Evolutionary conservation across 2,888 invertebrate genomes (phyloP), one percentile per base, ranked within the genome.

Genomic region (Resseliella maxima): DNA sequence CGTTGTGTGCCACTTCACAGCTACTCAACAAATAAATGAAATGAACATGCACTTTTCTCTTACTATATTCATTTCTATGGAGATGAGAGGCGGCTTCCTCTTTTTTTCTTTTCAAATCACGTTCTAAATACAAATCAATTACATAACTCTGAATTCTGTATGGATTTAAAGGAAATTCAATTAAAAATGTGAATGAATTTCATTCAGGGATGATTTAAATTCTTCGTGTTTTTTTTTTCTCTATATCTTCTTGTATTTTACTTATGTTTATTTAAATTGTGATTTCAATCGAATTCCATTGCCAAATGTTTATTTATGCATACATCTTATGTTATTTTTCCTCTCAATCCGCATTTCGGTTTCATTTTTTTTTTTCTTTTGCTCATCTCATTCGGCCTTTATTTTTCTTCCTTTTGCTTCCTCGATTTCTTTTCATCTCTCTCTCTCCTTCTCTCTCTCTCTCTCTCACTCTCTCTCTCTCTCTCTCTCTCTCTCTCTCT

Each of bases 101-200:
- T 59, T 31, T 72, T 31, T 72, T 31, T 31, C 72, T 72, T 72
- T 72, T 83, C 83, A 36, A 83, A 83, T 38, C 36, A 83, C 83
- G 36, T 83, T 83, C 83, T 83, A 83, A 83, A 83, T 83, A 83
- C 83, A 83, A 83, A 83, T 83, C 83, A 83, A 83, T 83, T 83
- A 83, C 72, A 72, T 72, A 72, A 31, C 72, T 72, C 12, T 59
- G 72, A 31, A 72, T 15, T n/a, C n/a, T n/a, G n/a, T n/a, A n/a
- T 72, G 31, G 72, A 72, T 72, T 72, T 72, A 18, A 31, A 15
- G 72, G n/a, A 31, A 72, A 72, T 72, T 72, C 72, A 72, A 72
- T 72, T 72, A 72, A 72, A 72, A 35, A 12, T 72, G 72, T 72
- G 72, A 72, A 72, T 72, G 72, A 72, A 72, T 72, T 72, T 72